phyloP scores from a whole-genome alignment of 2,888 invertebrate genomes.

The Nomada lathburiana region DNA sequence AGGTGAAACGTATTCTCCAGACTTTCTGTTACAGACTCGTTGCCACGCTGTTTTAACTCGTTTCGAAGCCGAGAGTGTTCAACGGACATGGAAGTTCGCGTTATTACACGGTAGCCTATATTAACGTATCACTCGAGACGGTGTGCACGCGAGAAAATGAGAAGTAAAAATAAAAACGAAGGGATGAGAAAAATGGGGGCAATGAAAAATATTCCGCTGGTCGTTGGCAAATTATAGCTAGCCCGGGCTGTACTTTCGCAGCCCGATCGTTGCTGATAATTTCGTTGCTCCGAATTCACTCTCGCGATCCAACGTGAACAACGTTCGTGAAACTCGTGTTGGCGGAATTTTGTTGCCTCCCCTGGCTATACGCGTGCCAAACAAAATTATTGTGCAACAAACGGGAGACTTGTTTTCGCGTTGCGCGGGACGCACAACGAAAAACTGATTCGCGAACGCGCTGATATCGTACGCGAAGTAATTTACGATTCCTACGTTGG shows the following conservation, averaged over 20 bases:
- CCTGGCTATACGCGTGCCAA: not conserved
- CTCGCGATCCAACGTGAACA: slow-evolving; percentile 11
- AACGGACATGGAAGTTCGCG: slow-evolving; percentile 32
- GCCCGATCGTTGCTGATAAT: slow-evolving; percentile 50
- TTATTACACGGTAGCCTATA: slow-evolving; percentile 48
- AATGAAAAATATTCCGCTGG: not conserved
- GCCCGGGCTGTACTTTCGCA: not conserved
- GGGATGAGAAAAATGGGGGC: not conserved
- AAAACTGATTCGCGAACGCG: slow-evolving; percentile 13
- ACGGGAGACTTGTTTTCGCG: not conserved
- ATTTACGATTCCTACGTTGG: not conserved
- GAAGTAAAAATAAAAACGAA: slow-evolving; percentile 14
- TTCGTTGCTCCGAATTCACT: slow-evolving; percentile 38
- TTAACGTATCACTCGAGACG: slow-evolving; percentile 42
- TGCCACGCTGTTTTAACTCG: slow-evolving; percentile 34
- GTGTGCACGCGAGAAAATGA: not conserved
- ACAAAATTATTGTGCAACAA: not conserved
- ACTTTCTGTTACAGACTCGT: slow-evolving; percentile 26
- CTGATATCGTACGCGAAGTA: slow-evolving; percentile 13
- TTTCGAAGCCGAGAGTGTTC: slow-evolving; percentile 15
- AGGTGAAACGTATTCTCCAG: slow-evolving; percentile 19
- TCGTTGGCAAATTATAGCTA: slow-evolving; percentile 25
- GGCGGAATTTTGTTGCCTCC: not conserved
- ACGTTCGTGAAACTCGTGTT: slow-evolving; percentile 27
- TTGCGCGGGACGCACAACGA: not conserved